Evolutionary conservation across 92 coral and sea anemone genomes (phyloP).

Genomic region (Palythoa caribaeorum): DNA sequence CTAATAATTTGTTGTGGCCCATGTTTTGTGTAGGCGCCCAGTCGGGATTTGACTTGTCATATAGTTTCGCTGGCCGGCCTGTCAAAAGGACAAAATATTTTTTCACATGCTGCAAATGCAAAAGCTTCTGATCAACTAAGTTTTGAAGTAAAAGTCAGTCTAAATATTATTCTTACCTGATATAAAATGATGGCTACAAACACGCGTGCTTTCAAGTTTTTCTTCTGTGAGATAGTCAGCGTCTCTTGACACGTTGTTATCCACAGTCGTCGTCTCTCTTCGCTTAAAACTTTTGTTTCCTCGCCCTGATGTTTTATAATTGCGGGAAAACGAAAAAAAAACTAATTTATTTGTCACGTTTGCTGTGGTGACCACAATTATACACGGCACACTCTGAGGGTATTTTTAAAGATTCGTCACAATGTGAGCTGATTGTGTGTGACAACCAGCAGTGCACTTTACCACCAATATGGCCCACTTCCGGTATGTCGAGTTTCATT

Average conservation of each 20-base stretch:
- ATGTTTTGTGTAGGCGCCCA: slow-evolving; percentile 23
- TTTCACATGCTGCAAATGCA: slow-evolving; percentile 9
- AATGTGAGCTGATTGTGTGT: no score
- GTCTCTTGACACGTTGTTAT: slow-evolving; percentile 53
- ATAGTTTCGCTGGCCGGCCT: slow-evolving; percentile 17
- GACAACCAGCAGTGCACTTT: no score
- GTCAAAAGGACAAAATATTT: slow-evolving; percentile 1
- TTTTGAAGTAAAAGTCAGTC: slow-evolving; percentile 6
- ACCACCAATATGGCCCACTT: no score
- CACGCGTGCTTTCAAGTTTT: slow-evolving; percentile 60
- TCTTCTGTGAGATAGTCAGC: slow-evolving; percentile 62
- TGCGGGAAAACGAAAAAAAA: slow-evolving; percentile 15
- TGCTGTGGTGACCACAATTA: no score
- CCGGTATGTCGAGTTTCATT: no score
- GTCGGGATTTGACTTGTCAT: slow-evolving; percentile 26
- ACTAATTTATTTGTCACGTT: neutral
- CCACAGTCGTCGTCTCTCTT: slow-evolving; percentile 59
- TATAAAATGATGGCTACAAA: slow-evolving; percentile 71
- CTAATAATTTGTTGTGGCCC: slow-evolving; percentile 20
- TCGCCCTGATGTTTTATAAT: slow-evolving; percentile 24
- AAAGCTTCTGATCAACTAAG: slow-evolving; percentile 11
- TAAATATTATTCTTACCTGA: slow-evolving; percentile 59
- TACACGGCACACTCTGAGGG: neutral
- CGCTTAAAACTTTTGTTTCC: slow-evolving; percentile 34
- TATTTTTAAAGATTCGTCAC: no score